Evolutionary conservation across 2,113 vertebrate species (phyloP), one percentile per base, ranked within the genome.

Genomic region (Cyanocitta stelleri): DNA sequence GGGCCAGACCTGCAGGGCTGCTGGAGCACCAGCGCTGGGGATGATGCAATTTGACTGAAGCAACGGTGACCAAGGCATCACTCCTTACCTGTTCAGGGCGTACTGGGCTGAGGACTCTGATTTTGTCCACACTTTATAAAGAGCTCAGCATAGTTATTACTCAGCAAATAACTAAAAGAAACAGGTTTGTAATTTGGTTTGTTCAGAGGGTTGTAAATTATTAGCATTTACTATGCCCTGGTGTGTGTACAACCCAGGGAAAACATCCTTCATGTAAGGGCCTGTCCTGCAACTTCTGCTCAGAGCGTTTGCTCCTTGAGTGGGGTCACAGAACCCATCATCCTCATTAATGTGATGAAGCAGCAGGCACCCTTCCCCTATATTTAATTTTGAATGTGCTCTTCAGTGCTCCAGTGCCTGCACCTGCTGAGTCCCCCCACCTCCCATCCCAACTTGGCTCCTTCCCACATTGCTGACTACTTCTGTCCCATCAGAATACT

Each of bases 121-220:
- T 56, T 74, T 46, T 24, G 13, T 39, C 12, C 30, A 6, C 2
- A 13, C 49, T 66, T 63, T 52, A 41, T 16, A 44, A 73, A 88
- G 91, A 81, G 72, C 52, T 86, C 22, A 10, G 29, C 39, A 22
- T 27, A 80, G 82, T 20, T 72, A 71, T 63, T 88, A 55, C 61
- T 95, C 92, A 94, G 92, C 96, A 93, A 90, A 75, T 41, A 93
- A 37, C 41, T 62, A 1, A 55, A 80, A 85, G 71, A 84, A 93
- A 37, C 61, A 75, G 68, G 85, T 86, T 88, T 52, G 52, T 46
- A 90, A 81, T 77, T 85, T 83, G 75, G 85, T 61, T 48, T 86
- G 76, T 35, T 90, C 55, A 91, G 80, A 72, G 48, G 30, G 44
- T n/a, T 87, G 85, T 67, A 22, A 64, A n/a, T 84, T 64, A 71